A percentile compares a stretch with the other conserved stretches of the same genome.
Evolutionary conservation across 2,113 vertebrate species (phyloP).

Genomic region (Sebastes fasciatus): DNA sequence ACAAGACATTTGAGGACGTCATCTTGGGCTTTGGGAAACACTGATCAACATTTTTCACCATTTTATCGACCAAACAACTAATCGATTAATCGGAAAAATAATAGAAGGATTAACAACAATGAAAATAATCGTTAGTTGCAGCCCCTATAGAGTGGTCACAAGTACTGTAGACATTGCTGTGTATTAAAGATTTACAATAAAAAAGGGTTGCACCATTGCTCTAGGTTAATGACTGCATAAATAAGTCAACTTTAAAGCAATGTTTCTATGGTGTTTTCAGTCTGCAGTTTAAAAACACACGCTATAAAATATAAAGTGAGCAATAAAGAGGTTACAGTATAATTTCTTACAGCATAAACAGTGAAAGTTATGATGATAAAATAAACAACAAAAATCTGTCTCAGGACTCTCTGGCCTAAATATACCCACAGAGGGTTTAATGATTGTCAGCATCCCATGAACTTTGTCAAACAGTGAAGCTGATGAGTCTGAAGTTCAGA

Average conservation of each 20-base stretch:
- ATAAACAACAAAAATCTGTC: neutral
- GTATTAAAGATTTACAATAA: neutral
- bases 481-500: conserved; percentile 66
- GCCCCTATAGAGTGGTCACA: neutral
- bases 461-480: conserved; percentile 33
- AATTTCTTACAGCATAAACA: neutral
- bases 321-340: neutral
- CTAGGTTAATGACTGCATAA: neutral
- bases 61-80: too few relatives aligned
- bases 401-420: conserved; percentile 16
- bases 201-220: neutral
- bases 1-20: too few relatives aligned
- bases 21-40: too few relatives aligned
- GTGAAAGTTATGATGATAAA: neutral
- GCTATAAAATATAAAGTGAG: conserved; percentile 1
- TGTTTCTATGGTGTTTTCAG: neutral
- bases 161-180: neutral
- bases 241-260: neutral
- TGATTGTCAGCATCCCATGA: conserved; percentile 56
- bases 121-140: too few relatives aligned
- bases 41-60: too few relatives aligned
- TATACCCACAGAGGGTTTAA: conserved; percentile 53
- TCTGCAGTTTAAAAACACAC: neutral
- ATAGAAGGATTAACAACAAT: too few relatives aligned
- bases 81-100: too few relatives aligned